Percentiles rank a stretch among this genome's conserved stretches.
phyloP scores from a whole-genome alignment of 2,113 vertebrate genomes.

The Arizona elegans region DNA sequence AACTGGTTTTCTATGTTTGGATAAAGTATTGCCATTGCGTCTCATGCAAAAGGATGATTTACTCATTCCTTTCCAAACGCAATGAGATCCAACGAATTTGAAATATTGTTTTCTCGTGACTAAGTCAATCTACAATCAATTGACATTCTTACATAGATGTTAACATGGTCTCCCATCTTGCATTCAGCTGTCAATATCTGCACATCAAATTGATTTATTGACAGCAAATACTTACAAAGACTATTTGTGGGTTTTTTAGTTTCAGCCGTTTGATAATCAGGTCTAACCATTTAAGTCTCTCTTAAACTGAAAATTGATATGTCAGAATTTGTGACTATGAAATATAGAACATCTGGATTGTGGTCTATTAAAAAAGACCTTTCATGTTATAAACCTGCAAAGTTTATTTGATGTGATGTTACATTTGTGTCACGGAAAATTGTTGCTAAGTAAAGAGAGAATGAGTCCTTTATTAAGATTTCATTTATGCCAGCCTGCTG shows the following conservation, averaged over 20 bases:
- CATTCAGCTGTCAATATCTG: neutral
- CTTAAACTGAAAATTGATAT: neutral
- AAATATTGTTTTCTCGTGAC: neutral
- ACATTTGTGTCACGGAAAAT: neutral
- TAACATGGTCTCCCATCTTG: neutral
- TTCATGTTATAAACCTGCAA: conserved; percentile 11
- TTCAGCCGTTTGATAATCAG: neutral
- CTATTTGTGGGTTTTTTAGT: neutral
- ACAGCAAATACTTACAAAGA: neutral
- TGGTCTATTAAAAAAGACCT: conserved; percentile 2
- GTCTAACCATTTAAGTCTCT: neutral
- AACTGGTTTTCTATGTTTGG: neutral
- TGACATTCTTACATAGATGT: neutral
- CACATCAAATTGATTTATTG: neutral
- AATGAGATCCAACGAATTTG: neutral
- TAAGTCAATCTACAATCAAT: neutral
- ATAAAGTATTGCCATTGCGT: neutral
- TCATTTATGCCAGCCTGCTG: conserved; percentile 33
- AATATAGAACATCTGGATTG: conserved; percentile 6
- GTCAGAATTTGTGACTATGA: conserved; percentile 33
- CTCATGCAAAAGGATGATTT: neutral
- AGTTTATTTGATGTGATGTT: conserved; percentile 15
- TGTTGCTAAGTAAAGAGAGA: conserved; percentile 16
- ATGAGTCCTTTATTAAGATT: conserved; percentile 28
- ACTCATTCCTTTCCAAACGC: neutral